Base-by-base conservation (phyloP, 1,140 invertebrate species). In the Drosophila navojoa region DNA sequence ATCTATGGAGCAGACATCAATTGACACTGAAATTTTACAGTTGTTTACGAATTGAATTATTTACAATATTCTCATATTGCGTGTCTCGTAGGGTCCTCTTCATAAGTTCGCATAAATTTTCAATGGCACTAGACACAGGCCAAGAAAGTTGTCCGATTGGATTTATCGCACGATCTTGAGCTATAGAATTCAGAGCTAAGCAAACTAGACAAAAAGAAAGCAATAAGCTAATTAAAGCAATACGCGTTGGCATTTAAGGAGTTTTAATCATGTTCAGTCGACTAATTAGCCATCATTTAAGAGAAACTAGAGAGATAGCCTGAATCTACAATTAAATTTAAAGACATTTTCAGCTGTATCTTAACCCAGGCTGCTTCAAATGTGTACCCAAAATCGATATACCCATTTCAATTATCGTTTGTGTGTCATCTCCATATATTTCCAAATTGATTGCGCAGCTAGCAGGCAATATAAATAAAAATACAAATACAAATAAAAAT, bases 111-210 rank as follows among this genome's bases (percentile, higher is more conserved):
- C 19, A 22, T 22, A 22, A 22, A 2, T 22, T 22, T 22, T 22
- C 19, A 22, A 22, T 22, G 19, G 19, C 2, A 22, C 19, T 22
- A 22, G 19, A 22, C 3, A 22, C 19, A 22, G 3, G 3, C 1
- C 19, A 22, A 22, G 19, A 22, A 22, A 22, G 2, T 1, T 22
- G 1, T 55, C 29, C 66, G 85, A 85, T 85, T 85, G 81, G 67
- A 35, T 73, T 86, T 61, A 70, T 45, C 75, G 63, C 81, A 85
- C 81, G 81, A 81, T 85, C 71, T 81, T 77, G 74, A 81, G 75
- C 62, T 71, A 62, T 66, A 72, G 15, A 44, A 66, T 13, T 5
- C 25, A 47, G 15, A 64, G 42, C 35, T 4, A 38, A 38, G 4
- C 3, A 5, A 42, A 44, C 5, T 35, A 55, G 32, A 40, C 7